Conservation (phyloP, 2,888 invertebrate species). For the Campaea margaritaria region DNA sequence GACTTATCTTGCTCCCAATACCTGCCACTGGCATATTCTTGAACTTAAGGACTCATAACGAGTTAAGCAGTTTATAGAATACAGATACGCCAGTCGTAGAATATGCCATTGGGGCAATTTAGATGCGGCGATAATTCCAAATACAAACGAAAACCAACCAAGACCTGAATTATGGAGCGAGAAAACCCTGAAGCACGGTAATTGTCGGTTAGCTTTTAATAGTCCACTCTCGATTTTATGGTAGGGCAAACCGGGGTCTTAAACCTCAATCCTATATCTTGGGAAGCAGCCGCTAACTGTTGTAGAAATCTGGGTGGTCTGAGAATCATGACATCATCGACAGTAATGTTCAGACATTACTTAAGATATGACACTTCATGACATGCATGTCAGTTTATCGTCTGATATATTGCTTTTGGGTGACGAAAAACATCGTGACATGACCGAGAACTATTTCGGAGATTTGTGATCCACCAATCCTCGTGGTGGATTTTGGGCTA, state of each 20-base stretch:
- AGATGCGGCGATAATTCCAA: constrained; percentile 50
- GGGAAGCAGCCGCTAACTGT: not conserved
- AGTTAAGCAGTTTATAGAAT: too few species aligned
- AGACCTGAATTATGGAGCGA: constrained; percentile 3
- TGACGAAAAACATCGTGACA: too few species aligned
- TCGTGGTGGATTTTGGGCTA: too few species aligned
- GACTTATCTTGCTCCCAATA: too few species aligned
- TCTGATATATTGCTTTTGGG: too few species aligned
- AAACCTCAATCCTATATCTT: not conserved
- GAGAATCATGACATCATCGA: not conserved
- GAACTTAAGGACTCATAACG: too few species aligned
- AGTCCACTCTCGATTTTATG: constrained; percentile 3
- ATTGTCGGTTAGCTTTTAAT: constrained; percentile 3
- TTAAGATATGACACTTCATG: too few species aligned
- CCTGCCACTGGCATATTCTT: too few species aligned
- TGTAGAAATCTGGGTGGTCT: not conserved
- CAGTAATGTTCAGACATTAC: too few species aligned
- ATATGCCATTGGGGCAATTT: constrained; percentile 4
- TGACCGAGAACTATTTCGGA: too few species aligned
- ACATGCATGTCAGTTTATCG: too few species aligned
- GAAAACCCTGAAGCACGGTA: constrained; percentile 6
- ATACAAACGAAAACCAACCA: constrained; percentile 49
- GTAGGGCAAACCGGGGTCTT: not conserved
- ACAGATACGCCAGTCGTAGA: not conserved
- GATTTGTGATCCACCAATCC: too few species aligned